phyloP scores from a whole-genome alignment of 2,888 invertebrate genomes.

The Caenorhabditis becei region DNA sequence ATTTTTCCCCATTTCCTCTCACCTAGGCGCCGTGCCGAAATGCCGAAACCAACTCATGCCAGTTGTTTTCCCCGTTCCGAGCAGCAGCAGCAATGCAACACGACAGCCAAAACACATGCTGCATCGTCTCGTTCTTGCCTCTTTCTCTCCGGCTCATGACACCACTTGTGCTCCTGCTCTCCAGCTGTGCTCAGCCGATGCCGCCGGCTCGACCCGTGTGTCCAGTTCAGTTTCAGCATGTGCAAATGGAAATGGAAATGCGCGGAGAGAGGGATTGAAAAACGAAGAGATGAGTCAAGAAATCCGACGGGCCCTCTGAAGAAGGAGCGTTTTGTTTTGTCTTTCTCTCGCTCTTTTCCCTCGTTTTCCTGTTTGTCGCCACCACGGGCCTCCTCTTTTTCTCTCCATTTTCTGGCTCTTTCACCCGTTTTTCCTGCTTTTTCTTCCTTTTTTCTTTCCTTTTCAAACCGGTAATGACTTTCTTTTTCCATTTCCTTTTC shows the following conservation, averaged over 20 bases:
- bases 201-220: constrained; percentile 2
- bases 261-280: not conserved
- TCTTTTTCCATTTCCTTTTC: constrained; percentile 3
- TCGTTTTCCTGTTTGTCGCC: constrained; percentile 13
- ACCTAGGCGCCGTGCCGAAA: not conserved
- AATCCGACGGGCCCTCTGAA: constrained; percentile 1
- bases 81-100: constrained; percentile 28
- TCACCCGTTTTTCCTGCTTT: constrained; percentile 13
- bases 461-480: constrained; percentile 34
- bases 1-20: not conserved
- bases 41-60: not conserved
- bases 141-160: constrained; percentile 31
- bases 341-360: constrained; percentile 1
- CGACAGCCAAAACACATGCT: constrained; percentile 27
- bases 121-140: constrained; percentile 23
- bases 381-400: no score
- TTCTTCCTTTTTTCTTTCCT: constrained; percentile 16
- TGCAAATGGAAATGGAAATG: constrained; percentile 8
- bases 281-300: not conserved
- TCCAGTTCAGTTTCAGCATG: not conserved
- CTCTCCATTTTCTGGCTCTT: constrained; percentile 8
- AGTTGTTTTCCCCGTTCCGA: not conserved
- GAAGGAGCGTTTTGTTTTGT: constrained; percentile 20
- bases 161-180: constrained; percentile 31
- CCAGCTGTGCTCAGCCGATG: constrained; percentile 4